Evolutionary conservation across 2,888 invertebrate species (phyloP), one percentile per base, ranked within the genome.

Genomic region (Dasysyrphus tricinctus): DNA sequence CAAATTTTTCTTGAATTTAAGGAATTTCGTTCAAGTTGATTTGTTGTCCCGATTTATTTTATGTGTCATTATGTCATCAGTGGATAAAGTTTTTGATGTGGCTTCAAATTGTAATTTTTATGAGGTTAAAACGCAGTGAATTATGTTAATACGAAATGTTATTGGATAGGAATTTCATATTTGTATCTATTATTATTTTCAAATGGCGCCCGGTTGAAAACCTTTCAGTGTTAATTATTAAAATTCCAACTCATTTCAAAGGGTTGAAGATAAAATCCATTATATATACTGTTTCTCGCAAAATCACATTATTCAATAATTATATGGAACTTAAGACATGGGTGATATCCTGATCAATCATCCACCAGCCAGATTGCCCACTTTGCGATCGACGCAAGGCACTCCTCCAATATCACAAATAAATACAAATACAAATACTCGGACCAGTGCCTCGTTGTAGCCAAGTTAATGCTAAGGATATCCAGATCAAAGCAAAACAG

Each of bases 41-140:
- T 67, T 37, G 67, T 49, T 49, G n/a, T 34, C 12, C 42, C 39
- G 39, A 61, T 61, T 61, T 61, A 42, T 42, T 42, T 61, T 42
- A 24, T 61, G 24, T 61, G 39, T 61, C 39, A 39, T 24, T 39
- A 39, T 61, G 61, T 61, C 61, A 61, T 42, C 39, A 61, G 39
- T 42, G 61, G 61, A 61, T 61, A 14, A 19, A 39, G 19, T 37
- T 54, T 29, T 54, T 8, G 3, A 54, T 29, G 54, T 32, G 12
- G 24, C 14, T 54, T 29, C 14, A 29, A 54, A 32, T 3, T n/a
- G 8, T 32, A 8, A 32, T 32, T 32, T 29, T 14, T 7, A 32
- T 3, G 3, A 32, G n/a, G 29, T n/a, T n/a, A 16, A 47, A 24
- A 24, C 3, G 16, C 16, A 47, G 7, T 47, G 7, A 51, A 29